A percentile compares a stretch with the other conserved stretches of the same genome.
Conservation (phyloP, 1,140 invertebrate genomes). For the Diachasma alloeum region DNA sequence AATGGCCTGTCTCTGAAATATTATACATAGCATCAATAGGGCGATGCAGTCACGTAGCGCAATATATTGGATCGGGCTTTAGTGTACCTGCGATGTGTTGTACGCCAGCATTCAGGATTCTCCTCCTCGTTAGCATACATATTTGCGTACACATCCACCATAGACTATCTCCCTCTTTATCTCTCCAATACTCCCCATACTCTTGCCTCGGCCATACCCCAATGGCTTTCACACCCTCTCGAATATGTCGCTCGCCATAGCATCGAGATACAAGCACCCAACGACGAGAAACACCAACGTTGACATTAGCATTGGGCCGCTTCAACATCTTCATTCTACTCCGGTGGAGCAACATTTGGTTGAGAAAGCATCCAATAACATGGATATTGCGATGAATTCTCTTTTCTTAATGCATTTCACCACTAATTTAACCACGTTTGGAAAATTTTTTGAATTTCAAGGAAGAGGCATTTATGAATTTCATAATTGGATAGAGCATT, state of each 20-base stretch:
- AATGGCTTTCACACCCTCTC: constrained; percentile 21
- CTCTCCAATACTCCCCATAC: constrained; percentile 8
- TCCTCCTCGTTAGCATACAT: constrained; percentile 37
- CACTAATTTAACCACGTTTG: no score
- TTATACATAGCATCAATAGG: constrained; percentile 14
- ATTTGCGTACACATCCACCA: constrained; percentile 32
- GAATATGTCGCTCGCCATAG: constrained; percentile 32
- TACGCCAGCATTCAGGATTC: constrained; percentile 22
- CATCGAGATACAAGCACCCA: constrained; percentile 35
- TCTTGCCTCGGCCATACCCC: not conserved
- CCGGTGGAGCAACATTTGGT: not conserved
- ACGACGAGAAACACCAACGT: constrained; percentile 35
- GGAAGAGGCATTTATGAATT: no score
- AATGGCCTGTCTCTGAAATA: constrained; percentile 1
- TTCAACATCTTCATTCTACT: constrained; percentile 6
- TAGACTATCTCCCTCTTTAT: not conserved
- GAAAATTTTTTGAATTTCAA: no score
- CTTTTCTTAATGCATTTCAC: no score
- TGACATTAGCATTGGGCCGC: constrained; percentile 35
- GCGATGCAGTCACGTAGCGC: constrained; percentile 10
- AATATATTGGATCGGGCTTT: constrained; percentile 32
- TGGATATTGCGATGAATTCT: not conserved
- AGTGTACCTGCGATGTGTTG: constrained; percentile 3
- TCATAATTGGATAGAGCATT: no score
- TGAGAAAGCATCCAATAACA: not conserved